Evolutionary conservation across 2,113 vertebrate species (phyloP).

Genomic region (Edolisoma coerulescens): DNA sequence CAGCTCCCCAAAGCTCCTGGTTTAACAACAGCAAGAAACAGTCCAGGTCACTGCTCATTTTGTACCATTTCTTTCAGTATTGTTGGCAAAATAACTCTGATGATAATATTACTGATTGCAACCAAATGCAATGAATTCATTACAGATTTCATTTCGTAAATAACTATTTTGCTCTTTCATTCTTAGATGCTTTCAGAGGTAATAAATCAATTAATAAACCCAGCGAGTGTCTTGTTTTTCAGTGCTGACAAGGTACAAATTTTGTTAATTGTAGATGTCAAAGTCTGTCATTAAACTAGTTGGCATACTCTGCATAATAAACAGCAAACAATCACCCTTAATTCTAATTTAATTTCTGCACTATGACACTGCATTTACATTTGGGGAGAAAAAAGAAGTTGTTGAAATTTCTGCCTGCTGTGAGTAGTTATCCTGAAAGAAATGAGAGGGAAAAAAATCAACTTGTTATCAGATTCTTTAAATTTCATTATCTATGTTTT

Average conservation of each 20-base stretch:
- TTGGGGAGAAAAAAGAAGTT: background rate
- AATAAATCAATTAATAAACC: slow-evolving; percentile 28
- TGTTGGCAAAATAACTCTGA: background rate
- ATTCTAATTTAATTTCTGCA: background rate
- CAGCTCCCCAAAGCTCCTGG: background rate
- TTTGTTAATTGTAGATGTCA: slow-evolving; percentile 16
- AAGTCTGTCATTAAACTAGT: background rate
- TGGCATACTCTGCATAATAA: background rate
- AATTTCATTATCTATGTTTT: background rate
- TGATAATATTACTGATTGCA: background rate
- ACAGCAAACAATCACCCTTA: background rate
- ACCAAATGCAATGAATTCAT: background rate
- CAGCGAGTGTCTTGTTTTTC: background rate
- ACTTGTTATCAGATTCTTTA: background rate
- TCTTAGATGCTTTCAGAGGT: slow-evolving; percentile 5
- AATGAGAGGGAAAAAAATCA: background rate
- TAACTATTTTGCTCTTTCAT: background rate
- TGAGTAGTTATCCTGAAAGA: background rate
- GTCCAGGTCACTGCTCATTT: background rate
- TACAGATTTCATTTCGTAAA: background rate
- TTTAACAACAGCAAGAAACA: background rate
- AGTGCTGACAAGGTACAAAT: background rate
- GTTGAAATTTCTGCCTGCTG: background rate
- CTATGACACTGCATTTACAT: background rate
- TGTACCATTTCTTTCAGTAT: background rate